Evolutionary conservation across 2,113 vertebrate species (phyloP).

Genomic region (Arenaria interpres): DNA sequence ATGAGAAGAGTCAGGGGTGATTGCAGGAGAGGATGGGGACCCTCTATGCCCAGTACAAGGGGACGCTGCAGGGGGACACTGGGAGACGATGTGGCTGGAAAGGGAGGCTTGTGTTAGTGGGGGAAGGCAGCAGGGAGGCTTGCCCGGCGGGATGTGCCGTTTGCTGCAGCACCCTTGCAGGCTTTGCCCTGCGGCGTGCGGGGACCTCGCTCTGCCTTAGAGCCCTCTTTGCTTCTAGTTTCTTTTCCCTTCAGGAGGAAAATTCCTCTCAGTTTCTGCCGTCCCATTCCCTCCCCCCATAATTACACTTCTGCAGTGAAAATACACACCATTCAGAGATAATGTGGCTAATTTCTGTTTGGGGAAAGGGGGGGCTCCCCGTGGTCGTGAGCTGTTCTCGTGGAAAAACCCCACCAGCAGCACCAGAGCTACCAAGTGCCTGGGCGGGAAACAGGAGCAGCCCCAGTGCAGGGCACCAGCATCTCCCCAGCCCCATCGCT

Average conservation of each 20-base stretch:
- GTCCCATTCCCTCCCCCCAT: not conserved
- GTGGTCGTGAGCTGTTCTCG: not conserved
- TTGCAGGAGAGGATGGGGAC: not conserved
- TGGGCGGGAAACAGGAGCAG: not conserved
- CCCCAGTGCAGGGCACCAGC: not conserved
- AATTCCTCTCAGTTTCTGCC: not conserved
- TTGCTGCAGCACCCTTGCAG: not conserved
- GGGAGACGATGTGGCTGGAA: not conserved
- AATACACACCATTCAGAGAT: not conserved
- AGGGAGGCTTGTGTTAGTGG: rapidly evolving
- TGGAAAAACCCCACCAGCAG: not conserved
- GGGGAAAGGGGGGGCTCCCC: not conserved
- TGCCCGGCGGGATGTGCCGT: not conserved
- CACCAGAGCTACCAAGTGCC: not conserved
- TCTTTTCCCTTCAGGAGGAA: not conserved
- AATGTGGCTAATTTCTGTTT: not conserved
- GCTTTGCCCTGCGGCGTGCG: not conserved
- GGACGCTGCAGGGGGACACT: not conserved
- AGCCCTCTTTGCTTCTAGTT: not conserved
- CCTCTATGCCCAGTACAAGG: not conserved
- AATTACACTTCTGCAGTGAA: not conserved
- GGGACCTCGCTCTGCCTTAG: not conserved
- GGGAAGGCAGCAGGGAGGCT: not conserved
- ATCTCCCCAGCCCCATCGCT: not conserved
- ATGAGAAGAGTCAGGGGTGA: not conserved